Conservation (phyloP, 1,140 invertebrate species). For the Tetramorium simillimum region DNA sequence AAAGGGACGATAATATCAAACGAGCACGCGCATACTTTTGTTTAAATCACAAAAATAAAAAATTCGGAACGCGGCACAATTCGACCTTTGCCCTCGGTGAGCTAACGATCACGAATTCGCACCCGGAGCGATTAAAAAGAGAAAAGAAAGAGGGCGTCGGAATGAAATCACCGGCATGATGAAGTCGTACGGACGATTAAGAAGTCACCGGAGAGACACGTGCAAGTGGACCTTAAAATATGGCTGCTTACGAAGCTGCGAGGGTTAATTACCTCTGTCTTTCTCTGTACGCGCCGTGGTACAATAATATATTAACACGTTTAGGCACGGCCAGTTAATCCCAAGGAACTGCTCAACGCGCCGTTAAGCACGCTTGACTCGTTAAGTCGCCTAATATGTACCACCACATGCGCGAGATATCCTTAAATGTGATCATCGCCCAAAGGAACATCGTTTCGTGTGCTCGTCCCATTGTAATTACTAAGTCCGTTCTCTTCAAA, state of each 20-base stretch:
- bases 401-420: constrained; percentile 50
- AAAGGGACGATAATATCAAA: not conserved
- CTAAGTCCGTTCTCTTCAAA: constrained; percentile 17
- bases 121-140: constrained; percentile 4
- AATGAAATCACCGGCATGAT: constrained; percentile 46
- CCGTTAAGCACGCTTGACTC: constrained; percentile 78
- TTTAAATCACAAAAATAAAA: not conserved
- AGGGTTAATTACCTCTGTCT: constrained; percentile 79
- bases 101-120: not conserved
- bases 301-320: constrained; percentile 80
- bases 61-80: not conserved
- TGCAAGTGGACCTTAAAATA: constrained; percentile 73
- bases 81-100: constrained; percentile 14
- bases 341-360: constrained; percentile 77
- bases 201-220: constrained; percentile 62
- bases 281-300: constrained; percentile 69
- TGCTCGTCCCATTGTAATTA: constrained; percentile 48
- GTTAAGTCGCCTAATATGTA: constrained; percentile 72
- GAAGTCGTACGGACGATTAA: constrained; percentile 68
- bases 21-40: not conserved
- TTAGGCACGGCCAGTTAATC: constrained; percentile 79
- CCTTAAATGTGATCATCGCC: constrained; percentile 62
- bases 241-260: constrained; percentile 60
- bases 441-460: constrained; percentile 5
- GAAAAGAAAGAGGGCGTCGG: not conserved